Conservation (phyloP, 2,888 invertebrate species). For the Drosophila tanythrix region DNA sequence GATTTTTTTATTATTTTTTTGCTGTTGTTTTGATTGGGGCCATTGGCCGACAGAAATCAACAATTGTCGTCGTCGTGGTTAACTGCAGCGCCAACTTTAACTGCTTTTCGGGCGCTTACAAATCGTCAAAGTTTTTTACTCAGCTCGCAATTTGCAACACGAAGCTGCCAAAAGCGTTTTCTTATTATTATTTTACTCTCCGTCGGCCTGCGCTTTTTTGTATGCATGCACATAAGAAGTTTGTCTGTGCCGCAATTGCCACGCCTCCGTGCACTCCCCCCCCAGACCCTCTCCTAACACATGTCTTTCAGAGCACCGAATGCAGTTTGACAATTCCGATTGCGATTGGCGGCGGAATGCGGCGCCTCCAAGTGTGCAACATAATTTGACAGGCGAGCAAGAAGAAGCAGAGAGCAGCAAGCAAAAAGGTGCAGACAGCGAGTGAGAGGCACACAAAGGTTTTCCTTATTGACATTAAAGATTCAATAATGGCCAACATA, state of each 20-base stretch:
- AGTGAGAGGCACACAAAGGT: conserved; percentile 30
- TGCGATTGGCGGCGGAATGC: conserved; percentile 43
- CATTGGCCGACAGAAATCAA: conserved; percentile 58
- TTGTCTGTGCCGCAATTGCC: conserved; percentile 49
- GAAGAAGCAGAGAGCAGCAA: too few relatives aligned
- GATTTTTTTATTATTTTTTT: background rate
- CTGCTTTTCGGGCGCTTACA: conserved; percentile 67
- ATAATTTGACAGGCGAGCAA: conserved; percentile 29
- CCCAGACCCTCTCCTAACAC: background rate
- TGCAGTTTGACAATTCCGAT: conserved; percentile 57
- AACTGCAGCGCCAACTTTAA: conserved; percentile 65
- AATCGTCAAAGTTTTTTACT: conserved; percentile 64
- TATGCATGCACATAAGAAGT: conserved; percentile 32
- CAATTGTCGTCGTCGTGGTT: conserved; percentile 54
- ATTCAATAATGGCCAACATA: conserved; percentile 69
- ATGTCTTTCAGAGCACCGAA: background rate
- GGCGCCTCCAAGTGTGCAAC: conserved; percentile 58
- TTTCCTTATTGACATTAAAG: conserved; percentile 75
- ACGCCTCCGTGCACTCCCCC: conserved; percentile 27
- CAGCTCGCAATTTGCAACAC: conserved; percentile 73
- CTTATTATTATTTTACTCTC: conserved; percentile 50
- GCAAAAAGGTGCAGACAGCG: conserved; percentile 5
- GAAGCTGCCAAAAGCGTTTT: conserved; percentile 60
- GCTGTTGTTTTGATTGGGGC: conserved; percentile 33
- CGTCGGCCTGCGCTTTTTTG: conserved; percentile 9